A percentile compares a stretch with the other conserved stretches of the same genome.
Conservation (phyloP, 2,113 vertebrate species). For the Jaculus jaculus region DNA sequence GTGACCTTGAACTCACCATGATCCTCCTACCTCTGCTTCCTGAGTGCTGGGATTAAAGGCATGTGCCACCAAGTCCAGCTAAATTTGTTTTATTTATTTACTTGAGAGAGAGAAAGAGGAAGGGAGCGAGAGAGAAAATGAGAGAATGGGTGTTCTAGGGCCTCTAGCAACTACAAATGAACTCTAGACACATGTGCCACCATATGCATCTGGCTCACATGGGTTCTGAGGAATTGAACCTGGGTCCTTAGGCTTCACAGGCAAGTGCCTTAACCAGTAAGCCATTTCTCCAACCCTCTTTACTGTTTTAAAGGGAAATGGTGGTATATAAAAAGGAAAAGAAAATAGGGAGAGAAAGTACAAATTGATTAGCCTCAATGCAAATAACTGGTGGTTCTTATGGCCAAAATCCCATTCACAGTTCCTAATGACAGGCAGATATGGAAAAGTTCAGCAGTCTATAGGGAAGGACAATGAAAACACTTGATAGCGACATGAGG, state of each 20-base stretch:
- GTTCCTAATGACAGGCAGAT: not conserved
- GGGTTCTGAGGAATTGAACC: not conserved
- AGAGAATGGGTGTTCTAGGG: too few relatives aligned
- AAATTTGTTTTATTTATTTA: not conserved
- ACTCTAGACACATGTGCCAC: too few relatives aligned
- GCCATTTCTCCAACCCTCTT: not conserved
- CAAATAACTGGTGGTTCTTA: not conserved
- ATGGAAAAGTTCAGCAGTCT: constrained; percentile 33
- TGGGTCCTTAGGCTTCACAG: not conserved
- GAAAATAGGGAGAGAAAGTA: not conserved
- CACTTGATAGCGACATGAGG: constrained; percentile 16
- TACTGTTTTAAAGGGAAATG: not conserved
- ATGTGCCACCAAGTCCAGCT: too few relatives aligned
- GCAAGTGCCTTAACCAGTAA: too few relatives aligned
- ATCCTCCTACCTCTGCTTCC: too few relatives aligned
- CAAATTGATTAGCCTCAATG: not conserved
- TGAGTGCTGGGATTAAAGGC: too few relatives aligned
- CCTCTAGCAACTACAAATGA: too few relatives aligned
- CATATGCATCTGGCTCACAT: too few relatives aligned
- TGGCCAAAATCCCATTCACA: not conserved
- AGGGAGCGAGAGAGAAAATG: too few relatives aligned
- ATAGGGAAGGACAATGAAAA: constrained; percentile 33
- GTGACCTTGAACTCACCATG: too few relatives aligned
- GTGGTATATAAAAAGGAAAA: not conserved
- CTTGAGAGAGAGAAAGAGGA: too few relatives aligned